phyloP scores from a whole-genome alignment of 2,113 vertebrate species.

The Athene cunicularia region DNA sequence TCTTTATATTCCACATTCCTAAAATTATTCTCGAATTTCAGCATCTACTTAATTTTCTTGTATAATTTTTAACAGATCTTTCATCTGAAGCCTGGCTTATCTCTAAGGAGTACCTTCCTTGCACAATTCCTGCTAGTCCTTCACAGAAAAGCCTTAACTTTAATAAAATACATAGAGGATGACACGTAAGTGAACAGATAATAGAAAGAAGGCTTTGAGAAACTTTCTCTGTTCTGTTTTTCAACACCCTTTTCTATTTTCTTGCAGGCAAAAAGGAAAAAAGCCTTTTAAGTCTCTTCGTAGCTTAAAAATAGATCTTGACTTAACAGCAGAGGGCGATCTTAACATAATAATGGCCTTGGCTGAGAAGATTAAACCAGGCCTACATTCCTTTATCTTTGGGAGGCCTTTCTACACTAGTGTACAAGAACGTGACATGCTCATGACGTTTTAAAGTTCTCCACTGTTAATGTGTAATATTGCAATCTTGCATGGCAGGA shows the following conservation, averaged over 20 bases:
- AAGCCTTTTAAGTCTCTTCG: conserved; percentile 92
- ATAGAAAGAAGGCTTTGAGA: not conserved
- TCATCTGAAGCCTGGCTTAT: conserved; percentile 91
- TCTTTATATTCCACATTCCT: not conserved
- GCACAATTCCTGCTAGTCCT: conserved; percentile 94
- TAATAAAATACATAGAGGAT: conserved; percentile 98
- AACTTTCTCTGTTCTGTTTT: not conserved
- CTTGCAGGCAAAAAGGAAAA: conserved; percentile 92
- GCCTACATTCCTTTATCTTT: conserved; percentile 94
- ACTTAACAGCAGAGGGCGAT: conserved; percentile 92
- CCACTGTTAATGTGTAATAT: not conserved
- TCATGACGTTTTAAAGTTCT: conserved; percentile 86
- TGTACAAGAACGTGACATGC: conserved; percentile 90
- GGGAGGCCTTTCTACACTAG: conserved; percentile 93
- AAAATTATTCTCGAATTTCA: not conserved
- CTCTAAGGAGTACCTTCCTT: conserved; percentile 90
- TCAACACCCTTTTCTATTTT: not conserved
- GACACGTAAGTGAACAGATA: conserved; percentile 88
- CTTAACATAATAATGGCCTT: conserved; percentile 96
- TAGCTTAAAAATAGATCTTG: conserved; percentile 91
- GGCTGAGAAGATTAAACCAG: conserved; percentile 94
- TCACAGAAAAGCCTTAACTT: conserved; percentile 95
- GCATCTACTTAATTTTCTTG: not conserved
- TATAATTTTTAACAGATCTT: conserved; percentile 83
- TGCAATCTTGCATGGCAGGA: not conserved